phyloP scores from a whole-genome alignment of 2,113 vertebrate species.

The Cricetomys ansorgei region DNA sequence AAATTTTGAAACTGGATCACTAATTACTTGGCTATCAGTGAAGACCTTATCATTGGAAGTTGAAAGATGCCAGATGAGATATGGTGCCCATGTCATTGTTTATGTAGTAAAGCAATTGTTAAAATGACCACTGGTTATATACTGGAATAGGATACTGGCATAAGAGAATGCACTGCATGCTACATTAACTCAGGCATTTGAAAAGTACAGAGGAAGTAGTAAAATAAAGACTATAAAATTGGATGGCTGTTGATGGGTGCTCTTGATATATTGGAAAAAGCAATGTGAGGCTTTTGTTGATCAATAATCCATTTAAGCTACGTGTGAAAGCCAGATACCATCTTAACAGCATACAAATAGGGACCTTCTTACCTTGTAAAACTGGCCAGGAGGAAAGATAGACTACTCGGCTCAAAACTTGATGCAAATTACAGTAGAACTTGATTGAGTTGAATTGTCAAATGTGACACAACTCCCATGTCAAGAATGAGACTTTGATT shows the following conservation, averaged over 20 bases:
- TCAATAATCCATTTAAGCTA: background rate
- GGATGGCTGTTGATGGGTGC: background rate
- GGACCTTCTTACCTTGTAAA: background rate
- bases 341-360: background rate
- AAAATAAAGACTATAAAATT: slow-evolving; percentile 53
- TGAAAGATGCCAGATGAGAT: background rate
- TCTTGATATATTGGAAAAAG: background rate
- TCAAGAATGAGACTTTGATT: background rate
- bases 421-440: too few species aligned
- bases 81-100: background rate
- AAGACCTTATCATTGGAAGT: background rate
- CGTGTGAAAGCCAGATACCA: background rate
- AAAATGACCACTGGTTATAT: background rate
- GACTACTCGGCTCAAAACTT: background rate
- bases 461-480: background rate
- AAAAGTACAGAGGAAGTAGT: background rate
- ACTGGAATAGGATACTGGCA: background rate
- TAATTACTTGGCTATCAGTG: background rate
- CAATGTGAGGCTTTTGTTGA: background rate
- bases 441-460: background rate
- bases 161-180: background rate
- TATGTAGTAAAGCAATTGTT: background rate
- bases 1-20: background rate
- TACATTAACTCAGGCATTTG: background rate
- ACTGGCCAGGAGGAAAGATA: background rate